phyloP scores from a whole-genome alignment of 2,797 vertebrate genomes.

The Sarcophilus harrisii region DNA sequence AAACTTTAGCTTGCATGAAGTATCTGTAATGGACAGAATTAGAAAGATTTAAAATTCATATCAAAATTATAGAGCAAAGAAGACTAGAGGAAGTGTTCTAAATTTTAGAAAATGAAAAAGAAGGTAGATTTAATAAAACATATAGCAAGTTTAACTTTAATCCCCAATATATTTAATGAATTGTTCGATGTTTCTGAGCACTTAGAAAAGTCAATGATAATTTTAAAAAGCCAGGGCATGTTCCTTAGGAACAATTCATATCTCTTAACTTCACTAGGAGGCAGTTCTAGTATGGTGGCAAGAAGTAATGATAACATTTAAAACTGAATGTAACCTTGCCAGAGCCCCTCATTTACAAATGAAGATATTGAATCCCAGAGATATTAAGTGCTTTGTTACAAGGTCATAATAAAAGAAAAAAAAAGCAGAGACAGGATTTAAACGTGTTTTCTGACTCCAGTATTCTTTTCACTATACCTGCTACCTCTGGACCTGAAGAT shows the following conservation, averaged over 20 bases:
- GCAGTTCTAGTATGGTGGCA: not conserved
- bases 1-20: not conserved
- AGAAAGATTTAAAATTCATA: slow-evolving; percentile 1
- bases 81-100: not conserved
- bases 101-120: not conserved
- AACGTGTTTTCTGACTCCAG: not conserved
- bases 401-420: rapidly evolving
- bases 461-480: not conserved
- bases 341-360: not conserved
- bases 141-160: not conserved
- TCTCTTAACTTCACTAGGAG: not conserved
- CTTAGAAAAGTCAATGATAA: not conserved
- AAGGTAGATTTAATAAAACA: not conserved
- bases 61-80: not conserved
- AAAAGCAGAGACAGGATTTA: slow-evolving; percentile 9
- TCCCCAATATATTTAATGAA: not conserved
- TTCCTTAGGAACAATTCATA: not conserved
- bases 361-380: slow-evolving; percentile 36
- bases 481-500: not conserved
- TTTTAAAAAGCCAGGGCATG: not conserved
- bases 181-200: not conserved
- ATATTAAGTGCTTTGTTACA: not conserved
- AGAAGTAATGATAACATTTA: not conserved
- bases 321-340: not conserved
- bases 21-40: not conserved